Evolutionary conservation across 2,888 invertebrate species (phyloP).

Genomic region (Cryptus viduatorius): DNA sequence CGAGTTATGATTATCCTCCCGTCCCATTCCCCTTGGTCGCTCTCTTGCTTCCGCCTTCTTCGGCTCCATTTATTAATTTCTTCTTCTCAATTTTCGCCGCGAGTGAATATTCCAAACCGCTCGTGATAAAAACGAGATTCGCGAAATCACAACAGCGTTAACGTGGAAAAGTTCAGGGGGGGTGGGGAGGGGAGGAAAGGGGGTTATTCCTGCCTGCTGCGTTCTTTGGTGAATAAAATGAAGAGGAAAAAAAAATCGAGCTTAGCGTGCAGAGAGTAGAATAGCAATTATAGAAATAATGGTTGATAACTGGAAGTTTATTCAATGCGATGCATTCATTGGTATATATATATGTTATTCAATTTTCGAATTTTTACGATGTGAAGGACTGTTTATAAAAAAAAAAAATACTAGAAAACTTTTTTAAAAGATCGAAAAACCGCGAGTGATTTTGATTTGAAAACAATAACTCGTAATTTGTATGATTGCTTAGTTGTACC

Average conservation of each 20-base stretch:
- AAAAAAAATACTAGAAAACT: neutral
- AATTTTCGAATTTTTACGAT: neutral
- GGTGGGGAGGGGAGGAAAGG: neutral
- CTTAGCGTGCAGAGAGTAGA: neutral
- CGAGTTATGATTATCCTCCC: conserved; percentile 70
- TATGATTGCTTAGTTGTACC: too few relatives aligned
- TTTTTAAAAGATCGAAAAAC: neutral
- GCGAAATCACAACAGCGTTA: conserved; percentile 16
- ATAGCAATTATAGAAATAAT: neutral
- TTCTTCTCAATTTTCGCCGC: conserved; percentile 50
- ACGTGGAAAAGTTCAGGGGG: conserved; percentile 47
- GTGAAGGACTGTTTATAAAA: neutral
- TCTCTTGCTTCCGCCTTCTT: conserved; percentile 24
- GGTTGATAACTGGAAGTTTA: neutral
- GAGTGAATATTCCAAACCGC: conserved; percentile 53
- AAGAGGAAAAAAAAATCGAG: conserved; percentile 3
- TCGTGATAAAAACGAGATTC: neutral
- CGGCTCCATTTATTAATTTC: conserved; percentile 64
- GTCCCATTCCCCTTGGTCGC: conserved; percentile 28
- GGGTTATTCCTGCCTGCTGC: neutral
- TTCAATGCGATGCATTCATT: neutral
- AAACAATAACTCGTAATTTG: too few relatives aligned
- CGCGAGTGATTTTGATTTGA: neutral
- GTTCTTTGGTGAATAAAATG: conserved; percentile 1
- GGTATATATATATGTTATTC: neutral